Evolutionary conservation across 2,797 vertebrate genomes (phyloP), one percentile per base, ranked within the genome.

Genomic region (Fistularia tabacaria): DNA sequence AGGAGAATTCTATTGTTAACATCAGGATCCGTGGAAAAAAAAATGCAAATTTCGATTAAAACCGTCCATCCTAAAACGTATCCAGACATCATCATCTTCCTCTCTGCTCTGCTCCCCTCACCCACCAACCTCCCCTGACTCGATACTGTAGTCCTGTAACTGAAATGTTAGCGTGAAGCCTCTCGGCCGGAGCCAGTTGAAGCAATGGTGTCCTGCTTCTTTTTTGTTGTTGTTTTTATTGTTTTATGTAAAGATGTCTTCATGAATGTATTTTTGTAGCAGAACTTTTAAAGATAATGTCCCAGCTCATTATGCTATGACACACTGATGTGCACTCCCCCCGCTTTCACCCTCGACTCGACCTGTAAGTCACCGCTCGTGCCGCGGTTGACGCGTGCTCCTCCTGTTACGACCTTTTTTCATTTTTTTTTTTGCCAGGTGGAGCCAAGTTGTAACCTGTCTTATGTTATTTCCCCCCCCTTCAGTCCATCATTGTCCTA

Each of bases 231-330:
- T 43, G 43, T 11, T 58, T 62, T 50, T 63, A 70, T 54, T 83
- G 72, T 66, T 44, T 38, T 77, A 78, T 74, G 63, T 76, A 53
- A 55, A 54, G 49, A 75, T 57, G 64, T 84, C 69, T 76, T 79
- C 73, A 88, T 91, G 88, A 91, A 90, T 91, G 89, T 91, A 91
- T 90, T 90, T 87, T 78, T 48, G 69, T 60, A 77, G 37, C 38
- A 11, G 37, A 4, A 56, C 51, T 79, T 77, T 70, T 62, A 13
- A 56, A 46, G 76, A 51, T 66, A 63, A 52, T 39, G 49, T 62
- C 68, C 51, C 62, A 60, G 75, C 59, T 72, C 57, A 15, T 71
- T 44, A 69, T 73, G 70, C 77, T 80, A 25, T 40, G 57, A 11
- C 45, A 61, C 71, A 54, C 53, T 36, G 11, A 44, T 55, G 59